Percentiles rank a stretch among this genome's conserved stretches.
Conservation (phyloP, 2,797 vertebrate species). For the Anisognathus igniventris region DNA sequence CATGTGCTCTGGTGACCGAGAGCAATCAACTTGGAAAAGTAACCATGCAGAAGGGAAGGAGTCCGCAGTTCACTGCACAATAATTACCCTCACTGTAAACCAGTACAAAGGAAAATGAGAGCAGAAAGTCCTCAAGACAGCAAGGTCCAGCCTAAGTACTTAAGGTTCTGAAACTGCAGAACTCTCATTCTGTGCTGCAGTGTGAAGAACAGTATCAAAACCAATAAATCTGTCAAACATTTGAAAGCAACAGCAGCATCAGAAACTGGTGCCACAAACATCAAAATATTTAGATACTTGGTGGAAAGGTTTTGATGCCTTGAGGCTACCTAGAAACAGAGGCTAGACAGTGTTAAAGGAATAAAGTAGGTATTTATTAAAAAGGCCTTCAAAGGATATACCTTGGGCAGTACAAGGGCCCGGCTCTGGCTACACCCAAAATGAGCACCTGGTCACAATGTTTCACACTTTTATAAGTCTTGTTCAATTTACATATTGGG, state of each 20-base stretch:
- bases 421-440: neutral
- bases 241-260: neutral
- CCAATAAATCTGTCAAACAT: neutral
- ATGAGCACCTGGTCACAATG: neutral
- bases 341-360: neutral
- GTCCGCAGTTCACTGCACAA: neutral
- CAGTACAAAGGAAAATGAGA: neutral
- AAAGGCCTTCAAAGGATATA: neutral
- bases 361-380: neutral
- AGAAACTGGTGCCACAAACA: neutral
- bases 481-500: neutral
- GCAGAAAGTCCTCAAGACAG: neutral
- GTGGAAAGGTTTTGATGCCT: neutral
- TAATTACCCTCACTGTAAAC: neutral
- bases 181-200: neutral
- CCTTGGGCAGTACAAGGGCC: neutral
- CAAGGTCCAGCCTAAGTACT: neutral
- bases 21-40: neutral
- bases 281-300: neutral
- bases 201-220: neutral
- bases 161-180: neutral
- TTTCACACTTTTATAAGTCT: neutral
- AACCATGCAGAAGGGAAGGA: neutral
- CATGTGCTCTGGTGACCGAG: neutral
- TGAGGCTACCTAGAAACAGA: neutral